Conservation (phyloP, 23 tunicate species). For the Phallusia fumigata region DNA sequence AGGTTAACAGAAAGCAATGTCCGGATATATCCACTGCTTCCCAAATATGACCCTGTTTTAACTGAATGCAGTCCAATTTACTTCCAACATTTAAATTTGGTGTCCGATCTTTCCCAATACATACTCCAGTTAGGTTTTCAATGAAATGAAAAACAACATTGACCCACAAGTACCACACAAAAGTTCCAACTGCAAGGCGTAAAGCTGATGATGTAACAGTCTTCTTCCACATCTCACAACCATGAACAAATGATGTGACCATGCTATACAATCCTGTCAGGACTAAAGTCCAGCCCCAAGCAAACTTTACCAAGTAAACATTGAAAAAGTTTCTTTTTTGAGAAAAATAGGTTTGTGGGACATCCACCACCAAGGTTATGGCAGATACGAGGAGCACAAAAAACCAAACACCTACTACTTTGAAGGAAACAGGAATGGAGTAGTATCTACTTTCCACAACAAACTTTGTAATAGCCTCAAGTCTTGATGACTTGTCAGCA, state of each 20-base stretch:
- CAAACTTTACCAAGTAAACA: constrained; percentile 56
- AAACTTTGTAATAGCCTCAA: neutral
- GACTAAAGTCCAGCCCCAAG: constrained; percentile 81
- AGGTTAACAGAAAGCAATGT: constrained; percentile 65
- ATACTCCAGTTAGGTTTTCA: constrained; percentile 66
- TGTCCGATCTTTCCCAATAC: constrained; percentile 10
- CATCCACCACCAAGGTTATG: neutral
- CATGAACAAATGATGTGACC: constrained; percentile 63
- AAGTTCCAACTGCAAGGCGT: constrained; percentile 49
- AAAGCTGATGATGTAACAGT: constrained; percentile 10
- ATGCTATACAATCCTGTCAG: constrained; percentile 51
- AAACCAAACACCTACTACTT: neutral
- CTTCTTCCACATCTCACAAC: constrained; percentile 61
- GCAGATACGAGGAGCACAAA: neutral
- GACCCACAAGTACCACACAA: constrained; percentile 82
- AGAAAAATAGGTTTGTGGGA: constrained; percentile 48
- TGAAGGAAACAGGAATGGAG: neutral
- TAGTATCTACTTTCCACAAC: neutral
- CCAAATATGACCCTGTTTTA: constrained; percentile 52
- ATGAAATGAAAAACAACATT: constrained; percentile 55
- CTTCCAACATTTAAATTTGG: constrained; percentile 42
- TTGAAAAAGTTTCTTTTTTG: constrained; percentile 54
- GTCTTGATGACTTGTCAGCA: neutral
- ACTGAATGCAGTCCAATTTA: constrained; percentile 37
- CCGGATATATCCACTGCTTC: constrained; percentile 84